Evolutionary conservation across 2,113 vertebrate genomes (phyloP).

Genomic region (Phocoena phocoena): DNA sequence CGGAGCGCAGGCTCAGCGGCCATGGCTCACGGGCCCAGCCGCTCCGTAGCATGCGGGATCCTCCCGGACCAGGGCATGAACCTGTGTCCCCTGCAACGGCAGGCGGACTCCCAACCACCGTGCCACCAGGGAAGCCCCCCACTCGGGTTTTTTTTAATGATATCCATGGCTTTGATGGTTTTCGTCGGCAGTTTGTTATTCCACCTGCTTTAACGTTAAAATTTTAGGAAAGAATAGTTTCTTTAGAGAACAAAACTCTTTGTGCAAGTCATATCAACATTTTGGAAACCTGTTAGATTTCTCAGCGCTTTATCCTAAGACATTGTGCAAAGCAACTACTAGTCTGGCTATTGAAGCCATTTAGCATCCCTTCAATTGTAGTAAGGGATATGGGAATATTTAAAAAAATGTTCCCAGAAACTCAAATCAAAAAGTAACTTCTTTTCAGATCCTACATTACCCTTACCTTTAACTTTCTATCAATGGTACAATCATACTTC

Average conservation of each 20-base stretch:
- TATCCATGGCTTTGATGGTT: not conserved
- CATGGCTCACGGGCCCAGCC: too few relatives aligned
- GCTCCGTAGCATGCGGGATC: too few relatives aligned
- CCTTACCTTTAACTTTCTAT: not conserved
- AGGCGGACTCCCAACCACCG: too few relatives aligned
- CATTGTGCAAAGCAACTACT: not conserved
- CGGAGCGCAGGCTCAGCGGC: too few relatives aligned
- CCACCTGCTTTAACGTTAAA: not conserved
- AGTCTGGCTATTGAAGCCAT: not conserved
- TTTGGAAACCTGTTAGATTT: not conserved
- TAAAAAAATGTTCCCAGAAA: not conserved
- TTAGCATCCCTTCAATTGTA: not conserved
- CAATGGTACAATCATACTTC: not conserved
- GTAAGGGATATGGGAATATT: not conserved
- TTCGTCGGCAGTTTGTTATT: slow-evolving; percentile 1
- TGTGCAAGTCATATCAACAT: not conserved
- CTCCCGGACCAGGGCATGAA: too few relatives aligned
- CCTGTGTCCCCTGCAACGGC: too few relatives aligned
- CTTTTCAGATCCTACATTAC: not conserved
- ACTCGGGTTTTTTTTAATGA: not conserved
- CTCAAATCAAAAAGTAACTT: not conserved
- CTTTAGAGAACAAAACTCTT: not conserved
- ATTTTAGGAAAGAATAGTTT: not conserved
- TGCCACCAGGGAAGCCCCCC: too few relatives aligned
- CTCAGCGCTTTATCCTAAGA: not conserved